Base-by-base conservation (phyloP, 2,113 vertebrate species). In the Leptobrachium leishanense region DNA sequence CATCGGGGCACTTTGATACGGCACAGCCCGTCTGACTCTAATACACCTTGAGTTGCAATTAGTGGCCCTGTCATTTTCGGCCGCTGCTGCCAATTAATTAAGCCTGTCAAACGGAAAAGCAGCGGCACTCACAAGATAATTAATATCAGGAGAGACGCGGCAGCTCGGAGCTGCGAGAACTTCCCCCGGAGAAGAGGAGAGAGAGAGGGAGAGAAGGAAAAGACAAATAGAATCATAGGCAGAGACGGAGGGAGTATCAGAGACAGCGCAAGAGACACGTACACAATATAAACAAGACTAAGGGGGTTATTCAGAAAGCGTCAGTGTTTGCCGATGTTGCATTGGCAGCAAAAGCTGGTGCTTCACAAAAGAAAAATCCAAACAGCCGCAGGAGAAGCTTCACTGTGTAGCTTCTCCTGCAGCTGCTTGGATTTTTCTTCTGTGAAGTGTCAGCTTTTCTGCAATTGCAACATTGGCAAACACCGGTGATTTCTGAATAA, bases 21-120 rank as follows among this genome's bases (percentile, higher is more conserved):
- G 65, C 78, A 53, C 71, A 81, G 89, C 82, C 41, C n/a, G 55
- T 87, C n/a, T 93, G 93, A 94, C 90, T 88, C 91, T 91, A 90
- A 96, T 90, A 87, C 89, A 88, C 92, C 92, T 68, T 80, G 92
- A 95, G 94, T 92, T 90, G 92, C 91, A 95, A 95, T 96, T 94
- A 95, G 94, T 91, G 88, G 88, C 86, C 86, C 92, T 94, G 94
- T 95, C 94, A 94, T 91, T 95, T 93, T 92, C 59, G 85, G 90
- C 86, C 85, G 84, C 91, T 91, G 89, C 91, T 94, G 93, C 89
- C 94, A 93, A 91, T 94, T 96, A 95, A 96, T 95, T 94, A 94
- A 94, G 90, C 79, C 92, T 91, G 93, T 95, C 95, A 95, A 89
- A 93, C 79, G 87, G 90, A 85, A 91, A 92, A 90, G 89, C 88